Evolutionary conservation across 2,113 vertebrate species (phyloP).

Genomic region (Haemorhous mexicanus): DNA sequence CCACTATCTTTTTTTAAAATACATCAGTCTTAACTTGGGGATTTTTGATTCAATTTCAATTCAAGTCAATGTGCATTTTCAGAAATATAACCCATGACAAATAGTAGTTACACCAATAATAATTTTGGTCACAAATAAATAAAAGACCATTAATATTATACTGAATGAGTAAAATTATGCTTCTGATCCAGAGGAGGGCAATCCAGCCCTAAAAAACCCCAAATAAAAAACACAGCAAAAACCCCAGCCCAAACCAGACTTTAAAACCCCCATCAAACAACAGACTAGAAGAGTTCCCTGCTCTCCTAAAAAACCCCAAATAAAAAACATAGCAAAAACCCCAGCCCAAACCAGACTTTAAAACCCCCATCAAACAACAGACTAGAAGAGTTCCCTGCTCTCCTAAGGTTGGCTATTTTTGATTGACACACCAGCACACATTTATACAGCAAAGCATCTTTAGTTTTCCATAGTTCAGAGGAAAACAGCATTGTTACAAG

Average conservation of each 20-base stretch:
- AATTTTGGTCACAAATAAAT: background rate
- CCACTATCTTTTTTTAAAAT: background rate
- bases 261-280: background rate
- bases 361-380: background rate
- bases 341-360: background rate
- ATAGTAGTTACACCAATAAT: background rate
- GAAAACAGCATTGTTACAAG: background rate
- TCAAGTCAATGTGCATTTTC: background rate
- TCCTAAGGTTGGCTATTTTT: background rate
- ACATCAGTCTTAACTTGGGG: background rate
- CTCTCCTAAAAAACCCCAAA: background rate
- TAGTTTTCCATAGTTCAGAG: background rate
- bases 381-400: background rate
- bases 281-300: background rate
- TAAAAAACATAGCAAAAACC: background rate
- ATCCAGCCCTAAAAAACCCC: background rate
- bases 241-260: background rate
- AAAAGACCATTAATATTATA: background rate
- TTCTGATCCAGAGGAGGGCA: background rate
- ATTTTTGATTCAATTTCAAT: background rate
- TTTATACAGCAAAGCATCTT: background rate
- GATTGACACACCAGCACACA: background rate
- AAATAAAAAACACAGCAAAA: background rate
- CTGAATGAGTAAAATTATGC: background rate
- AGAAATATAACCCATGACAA: background rate